Evolutionary conservation across 2,797 vertebrate species (phyloP), one percentile per base, ranked within the genome.

Genomic region (Semaprochilodus insignis): DNA sequence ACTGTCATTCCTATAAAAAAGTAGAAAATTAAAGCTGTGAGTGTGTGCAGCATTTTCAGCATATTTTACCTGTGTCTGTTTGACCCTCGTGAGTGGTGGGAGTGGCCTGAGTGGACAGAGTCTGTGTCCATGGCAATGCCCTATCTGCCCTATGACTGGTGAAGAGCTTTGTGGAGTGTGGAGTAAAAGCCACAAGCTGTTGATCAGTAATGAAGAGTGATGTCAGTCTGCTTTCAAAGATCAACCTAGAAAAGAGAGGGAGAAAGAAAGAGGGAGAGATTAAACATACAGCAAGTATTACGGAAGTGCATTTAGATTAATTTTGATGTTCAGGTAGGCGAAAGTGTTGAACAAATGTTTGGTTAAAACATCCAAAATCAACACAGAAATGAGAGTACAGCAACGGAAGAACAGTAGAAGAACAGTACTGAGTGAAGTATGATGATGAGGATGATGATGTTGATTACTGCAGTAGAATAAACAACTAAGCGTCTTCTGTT

Each of bases 31-130:
- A 23, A 44, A 69, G 36, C n/a, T 54, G 48, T 52, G n/a, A 48
- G 40, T 54, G 8, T 74, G 40, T 80, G 62, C 23, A 16, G 15
- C 36, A 27, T 2, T 17, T 66, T 59, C 14, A 36, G 67, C 2
- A 14, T 62, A 10, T 62, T 96, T 86, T 96, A 98, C 97, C 96
- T 96, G 88, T 97, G 97, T 86, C 96, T 95, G 91, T 97, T 97
- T 86, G 97, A 96, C 89, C 97, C 97, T 89, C 96, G 96, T 8
- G 97, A 98, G 89, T 97, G 96, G 91, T 97, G 96, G 81, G 97
- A 99, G 92, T 98, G 98, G 83, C 97, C 97, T 21, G 97, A 98
- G 88, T 98, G 97, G 0, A 97, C 98, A 1, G 97, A 99, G 93
- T 99, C 98, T 2, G 97, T 99, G 95, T 99, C 98, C 98, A 99